Conservation (phyloP, 1,140 invertebrate species). For the Halesus radiatus region DNA sequence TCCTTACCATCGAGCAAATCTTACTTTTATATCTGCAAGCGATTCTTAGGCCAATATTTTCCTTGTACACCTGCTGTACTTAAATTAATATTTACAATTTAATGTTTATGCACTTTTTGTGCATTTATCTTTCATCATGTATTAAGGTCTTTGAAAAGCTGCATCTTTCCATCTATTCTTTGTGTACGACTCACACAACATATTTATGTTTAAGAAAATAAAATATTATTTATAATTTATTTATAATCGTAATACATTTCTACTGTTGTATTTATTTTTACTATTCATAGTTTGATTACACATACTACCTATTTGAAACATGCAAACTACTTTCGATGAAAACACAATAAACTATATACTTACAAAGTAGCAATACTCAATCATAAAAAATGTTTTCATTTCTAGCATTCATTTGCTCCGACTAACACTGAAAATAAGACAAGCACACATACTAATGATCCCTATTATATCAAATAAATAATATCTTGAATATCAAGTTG, state of each 20-base stretch:
- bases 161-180: constrained; percentile 19
- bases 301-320: constrained; percentile 1
- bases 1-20: constrained; percentile 5
- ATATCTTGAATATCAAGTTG: too few relatives aligned
- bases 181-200: constrained; percentile 41
- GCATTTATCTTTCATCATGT: not conserved
- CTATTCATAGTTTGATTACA: constrained; percentile 20
- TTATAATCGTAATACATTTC: constrained; percentile 19
- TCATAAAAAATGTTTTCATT: constrained; percentile 21
- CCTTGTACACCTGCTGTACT: too few relatives aligned
- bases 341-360: constrained; percentile 15
- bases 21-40: constrained; percentile 21
- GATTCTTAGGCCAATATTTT: constrained; percentile 36
- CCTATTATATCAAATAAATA: too few relatives aligned
- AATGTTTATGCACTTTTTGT: not conserved
- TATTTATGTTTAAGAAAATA: constrained; percentile 30
- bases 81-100: not conserved
- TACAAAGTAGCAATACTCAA: constrained; percentile 34
- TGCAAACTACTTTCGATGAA: not conserved
- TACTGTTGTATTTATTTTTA: constrained; percentile 35
- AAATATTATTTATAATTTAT: constrained; percentile 18
- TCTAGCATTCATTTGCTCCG: not conserved
- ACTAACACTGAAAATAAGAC: not conserved
- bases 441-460: not conserved
- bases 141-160: constrained; percentile 9